Evolutionary conservation across 2,797 vertebrate species (phyloP), one percentile per base, ranked within the genome.

Genomic region (Epinephelus awoara): DNA sequence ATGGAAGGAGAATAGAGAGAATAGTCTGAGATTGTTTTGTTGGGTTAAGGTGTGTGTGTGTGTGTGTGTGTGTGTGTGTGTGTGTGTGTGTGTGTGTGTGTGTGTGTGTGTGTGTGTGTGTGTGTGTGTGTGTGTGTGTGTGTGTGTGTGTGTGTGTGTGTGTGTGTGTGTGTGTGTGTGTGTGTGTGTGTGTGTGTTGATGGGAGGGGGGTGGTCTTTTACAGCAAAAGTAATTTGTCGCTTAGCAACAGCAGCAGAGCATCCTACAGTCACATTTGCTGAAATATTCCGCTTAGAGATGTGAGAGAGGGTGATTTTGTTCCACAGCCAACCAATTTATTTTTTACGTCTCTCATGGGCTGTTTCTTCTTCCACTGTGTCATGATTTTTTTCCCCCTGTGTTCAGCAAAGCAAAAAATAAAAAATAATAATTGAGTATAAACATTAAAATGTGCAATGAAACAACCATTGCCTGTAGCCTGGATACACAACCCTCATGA

Each of bases 231-330:
- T 91, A 94, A 94, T 94, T 92, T 94, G 94, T 95, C 15, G 92
- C 95, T 80, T 93, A 95, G 95, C 94, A 95, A 95, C 95, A 93
- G 91, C 67, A 83, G 85, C 87, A 44, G 85, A 80, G 87, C 75
- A 76, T 89, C 79, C 82, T 50, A 74, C 84, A 84, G 84, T 82
- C 75, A 85, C 75, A 82, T 80, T 80, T n/a, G 79, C 77, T 74
- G 84, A 82, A 82, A 89, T 70, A 11, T 79, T 67, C 70, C 59
- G 58, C 73, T 83, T 54, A 49, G 51, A 85, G 71, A 58, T 66
- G 67, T 70, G 74, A 0, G 51, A 46, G 34, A 50, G 23, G 57
- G 14, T 15, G 46, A 49, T 18, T 86, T 86, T 84, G 72, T 81
- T 85, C 56, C 42, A 68, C 62, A 59, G 29, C 75, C 80, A 75